Percentiles rank a stretch among this genome's conserved stretches.
Evolutionary conservation across 64 coral and sea anemone genomes (phyloP).

Genomic region (Actinia equina): DNA sequence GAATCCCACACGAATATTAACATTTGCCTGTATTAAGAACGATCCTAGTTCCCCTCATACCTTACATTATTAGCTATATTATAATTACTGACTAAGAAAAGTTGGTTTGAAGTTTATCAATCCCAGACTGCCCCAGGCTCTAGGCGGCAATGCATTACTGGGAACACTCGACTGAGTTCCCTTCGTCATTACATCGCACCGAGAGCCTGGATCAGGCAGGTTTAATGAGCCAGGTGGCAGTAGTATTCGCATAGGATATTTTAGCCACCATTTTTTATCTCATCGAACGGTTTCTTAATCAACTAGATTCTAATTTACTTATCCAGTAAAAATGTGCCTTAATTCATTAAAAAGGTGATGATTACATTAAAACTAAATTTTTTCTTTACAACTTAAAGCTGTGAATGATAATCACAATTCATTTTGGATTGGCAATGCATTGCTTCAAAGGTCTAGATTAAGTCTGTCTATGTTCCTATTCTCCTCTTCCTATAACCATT

Average conservation of each 20-base stretch:
- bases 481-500: background rate
- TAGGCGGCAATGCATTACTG: background rate
- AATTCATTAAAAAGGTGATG: constrained; percentile 30
- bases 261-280: background rate
- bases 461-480: background rate
- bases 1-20: constrained; percentile 10
- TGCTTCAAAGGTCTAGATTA: background rate
- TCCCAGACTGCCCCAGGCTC: constrained; percentile 1
- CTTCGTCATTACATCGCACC: background rate
- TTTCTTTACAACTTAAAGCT: constrained; percentile 1
- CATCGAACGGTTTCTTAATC: constrained; percentile 8
- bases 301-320: constrained; percentile 1
- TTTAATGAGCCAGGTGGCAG: background rate
- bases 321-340: constrained; percentile 11
- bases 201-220: background rate
- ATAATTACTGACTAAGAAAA: background rate
- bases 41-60: constrained; percentile 13
- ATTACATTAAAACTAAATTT: constrained; percentile 30
- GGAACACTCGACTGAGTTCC: background rate
- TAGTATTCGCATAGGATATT: background rate
- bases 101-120: background rate
- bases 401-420: background rate
- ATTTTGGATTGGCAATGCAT: background rate
- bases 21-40: constrained; percentile 29
- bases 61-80: constrained; percentile 12